phyloP scores from a whole-genome alignment of 1,140 invertebrate species.

The Polyergus mexicanus region DNA sequence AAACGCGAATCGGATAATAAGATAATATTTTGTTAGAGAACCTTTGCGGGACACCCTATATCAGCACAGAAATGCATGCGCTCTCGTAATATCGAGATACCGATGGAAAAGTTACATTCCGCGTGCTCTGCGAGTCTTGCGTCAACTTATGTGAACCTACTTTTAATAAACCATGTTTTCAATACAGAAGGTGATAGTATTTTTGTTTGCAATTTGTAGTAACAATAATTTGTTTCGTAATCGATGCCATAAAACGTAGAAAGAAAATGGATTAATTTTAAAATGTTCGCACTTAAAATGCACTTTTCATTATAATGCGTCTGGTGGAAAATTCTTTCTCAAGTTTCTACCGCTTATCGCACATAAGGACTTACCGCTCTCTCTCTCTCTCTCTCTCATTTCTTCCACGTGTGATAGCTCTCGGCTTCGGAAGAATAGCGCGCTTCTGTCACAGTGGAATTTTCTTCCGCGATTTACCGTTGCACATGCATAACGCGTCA shows the following conservation, averaged over 20 bases:
- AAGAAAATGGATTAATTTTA: too few relatives aligned
- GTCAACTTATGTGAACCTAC: too few relatives aligned
- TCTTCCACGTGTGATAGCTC: constrained; percentile 25
- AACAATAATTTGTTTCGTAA: too few relatives aligned
- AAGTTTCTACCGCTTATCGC: neutral
- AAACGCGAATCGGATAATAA: neutral
- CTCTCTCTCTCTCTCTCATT: neutral
- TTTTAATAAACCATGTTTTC: too few relatives aligned
- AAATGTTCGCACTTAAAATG: too few relatives aligned
- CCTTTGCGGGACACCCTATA: constrained; percentile 13
- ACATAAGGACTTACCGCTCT: neutral
- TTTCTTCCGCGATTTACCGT: constrained; percentile 54
- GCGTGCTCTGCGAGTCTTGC: constrained; percentile 3
- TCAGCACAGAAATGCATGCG: neutral
- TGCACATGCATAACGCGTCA: constrained; percentile 32
- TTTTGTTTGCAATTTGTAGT: too few relatives aligned
- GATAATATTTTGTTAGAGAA: neutral
- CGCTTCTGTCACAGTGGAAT: constrained; percentile 31
- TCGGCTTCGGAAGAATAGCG: constrained; percentile 39
- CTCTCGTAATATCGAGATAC: constrained; percentile 53
- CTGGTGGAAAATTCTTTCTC: neutral
- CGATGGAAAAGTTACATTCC: constrained; percentile 63
- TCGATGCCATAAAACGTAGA: too few relatives aligned
- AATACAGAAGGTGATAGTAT: too few relatives aligned
- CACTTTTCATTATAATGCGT: too few relatives aligned